Percentiles rank a stretch among this genome's conserved stretches.
Conservation (phyloP, 2,888 invertebrate genomes). For the Furcula furcula region DNA sequence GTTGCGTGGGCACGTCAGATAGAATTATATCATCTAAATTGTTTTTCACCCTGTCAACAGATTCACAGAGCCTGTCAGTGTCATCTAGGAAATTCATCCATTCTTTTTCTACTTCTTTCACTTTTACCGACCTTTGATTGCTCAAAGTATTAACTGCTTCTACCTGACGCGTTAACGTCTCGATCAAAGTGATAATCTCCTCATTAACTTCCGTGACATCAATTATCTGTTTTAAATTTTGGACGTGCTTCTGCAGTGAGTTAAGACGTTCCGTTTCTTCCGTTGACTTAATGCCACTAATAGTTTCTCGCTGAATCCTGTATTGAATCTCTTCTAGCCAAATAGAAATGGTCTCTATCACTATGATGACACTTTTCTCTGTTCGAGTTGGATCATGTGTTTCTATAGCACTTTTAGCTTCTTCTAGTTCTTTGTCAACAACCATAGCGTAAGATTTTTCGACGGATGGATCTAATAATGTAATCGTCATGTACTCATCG, state of each 20-base stretch:
- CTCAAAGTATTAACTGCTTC: slow-evolving; percentile 86
- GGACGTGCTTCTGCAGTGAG: slow-evolving; percentile 78
- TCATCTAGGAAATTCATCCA: slow-evolving; percentile 88
- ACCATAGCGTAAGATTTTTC: slow-evolving; percentile 73
- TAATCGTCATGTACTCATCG: slow-evolving; percentile 58
- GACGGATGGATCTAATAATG: slow-evolving; percentile 63
- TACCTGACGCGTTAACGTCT: slow-evolving; percentile 84
- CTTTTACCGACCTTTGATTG: slow-evolving; percentile 60
- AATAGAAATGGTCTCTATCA: slow-evolving; percentile 90
- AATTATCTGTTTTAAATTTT: slow-evolving; percentile 83
- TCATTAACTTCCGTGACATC: slow-evolving; percentile 85
- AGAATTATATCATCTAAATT: slow-evolving; percentile 80
- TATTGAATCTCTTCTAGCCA: slow-evolving; percentile 94
- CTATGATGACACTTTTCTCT: slow-evolving; percentile 86
- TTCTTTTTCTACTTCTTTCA: slow-evolving; percentile 82
- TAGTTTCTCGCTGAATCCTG: slow-evolving; percentile 80
- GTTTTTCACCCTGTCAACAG: slow-evolving; percentile 72
- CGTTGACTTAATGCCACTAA: slow-evolving; percentile 39
- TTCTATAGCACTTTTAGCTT: slow-evolving; percentile 82
- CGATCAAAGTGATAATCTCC: slow-evolving; percentile 84
- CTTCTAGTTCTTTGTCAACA: slow-evolving; percentile 82
- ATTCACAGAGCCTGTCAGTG: slow-evolving; percentile 79
- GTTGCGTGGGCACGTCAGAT: slow-evolving; percentile 84
- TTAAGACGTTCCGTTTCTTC: slow-evolving; percentile 56
- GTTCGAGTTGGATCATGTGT: slow-evolving; percentile 80